These are phyloP conservation scores for Subanguina moxae DNA, from an alignment of 1,140 invertebrate genomes.

Conservation along the genomic window DNA sequence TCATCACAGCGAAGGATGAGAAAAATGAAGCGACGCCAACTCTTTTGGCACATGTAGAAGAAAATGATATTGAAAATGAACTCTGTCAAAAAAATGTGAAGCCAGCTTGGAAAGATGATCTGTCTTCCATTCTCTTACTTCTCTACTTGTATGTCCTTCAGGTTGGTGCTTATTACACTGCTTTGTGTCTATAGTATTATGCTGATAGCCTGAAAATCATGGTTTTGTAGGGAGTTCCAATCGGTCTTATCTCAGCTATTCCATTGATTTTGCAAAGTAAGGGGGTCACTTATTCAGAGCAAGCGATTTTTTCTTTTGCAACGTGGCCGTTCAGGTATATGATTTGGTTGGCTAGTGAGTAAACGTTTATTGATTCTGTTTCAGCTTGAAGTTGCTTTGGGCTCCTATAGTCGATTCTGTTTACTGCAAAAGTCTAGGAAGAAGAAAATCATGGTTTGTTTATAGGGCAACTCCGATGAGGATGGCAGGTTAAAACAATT, in stretches of 20 bases:
- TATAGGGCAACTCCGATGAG: too few relatives aligned
- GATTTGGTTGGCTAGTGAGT: neutral
- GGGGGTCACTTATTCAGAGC: conserved; percentile 80
- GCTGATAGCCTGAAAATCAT: too few relatives aligned
- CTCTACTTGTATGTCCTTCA: conserved; percentile 56
- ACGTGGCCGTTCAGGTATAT: conserved; percentile 81
- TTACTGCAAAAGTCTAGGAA: conserved; percentile 76
- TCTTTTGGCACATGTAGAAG: neutral
- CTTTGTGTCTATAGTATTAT: neutral
- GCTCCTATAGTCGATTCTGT: conserved; percentile 92
- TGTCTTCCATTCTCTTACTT: conserved; percentile 49
- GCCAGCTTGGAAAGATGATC: conserved; percentile 46
- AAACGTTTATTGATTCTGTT: conserved; percentile 1
- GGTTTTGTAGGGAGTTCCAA: conserved; percentile 82
- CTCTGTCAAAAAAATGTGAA: neutral
- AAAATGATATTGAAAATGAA: neutral
- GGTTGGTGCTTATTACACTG: conserved; percentile 18
- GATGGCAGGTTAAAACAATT: too few relatives aligned
- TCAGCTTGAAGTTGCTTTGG: conserved; percentile 84
- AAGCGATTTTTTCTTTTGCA: conserved; percentile 95
- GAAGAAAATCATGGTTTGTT: conserved; percentile 97
- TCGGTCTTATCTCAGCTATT: conserved; percentile 80
- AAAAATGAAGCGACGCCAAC: too few relatives aligned
- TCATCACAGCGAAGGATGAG: too few relatives aligned
- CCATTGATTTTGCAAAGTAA: conserved; percentile 90